phyloP scores from a whole-genome alignment of 1,140 invertebrate species.

The Planococcus citri region DNA sequence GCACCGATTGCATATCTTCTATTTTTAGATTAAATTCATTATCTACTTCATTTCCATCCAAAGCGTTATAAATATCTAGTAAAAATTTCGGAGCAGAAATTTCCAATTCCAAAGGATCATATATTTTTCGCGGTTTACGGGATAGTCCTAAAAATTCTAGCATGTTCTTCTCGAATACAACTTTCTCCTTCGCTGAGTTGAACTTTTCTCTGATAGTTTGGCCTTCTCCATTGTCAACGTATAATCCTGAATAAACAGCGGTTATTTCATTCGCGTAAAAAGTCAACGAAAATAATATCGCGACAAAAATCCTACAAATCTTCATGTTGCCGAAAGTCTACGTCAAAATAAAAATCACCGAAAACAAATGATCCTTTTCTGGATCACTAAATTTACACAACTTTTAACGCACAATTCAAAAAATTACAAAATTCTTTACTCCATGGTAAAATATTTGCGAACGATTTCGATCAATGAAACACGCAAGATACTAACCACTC shows the following conservation, averaged over 20 bases:
- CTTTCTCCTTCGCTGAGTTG: slow-evolving; percentile 59
- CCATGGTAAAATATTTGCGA: too few relatives aligned
- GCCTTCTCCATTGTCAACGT: slow-evolving; percentile 77
- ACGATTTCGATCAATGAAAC: too few relatives aligned
- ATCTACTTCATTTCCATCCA: slow-evolving; percentile 41
- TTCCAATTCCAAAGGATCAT: slow-evolving; percentile 34
- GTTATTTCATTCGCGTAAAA: too few relatives aligned
- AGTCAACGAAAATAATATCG: too few relatives aligned
- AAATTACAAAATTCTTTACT: too few relatives aligned
- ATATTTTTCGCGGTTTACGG: slow-evolving; percentile 45
- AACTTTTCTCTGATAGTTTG: slow-evolving; percentile 68
- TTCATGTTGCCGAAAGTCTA: too few relatives aligned
- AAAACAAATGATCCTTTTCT: too few relatives aligned
- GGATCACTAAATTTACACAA: too few relatives aligned
- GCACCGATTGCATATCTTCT: slow-evolving; percentile 63
- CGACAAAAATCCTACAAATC: too few relatives aligned
- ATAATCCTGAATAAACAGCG: slow-evolving; percentile 44
- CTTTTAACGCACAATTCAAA: too few relatives aligned
- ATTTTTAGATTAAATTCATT: slow-evolving; percentile 58
- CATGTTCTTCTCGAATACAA: slow-evolving; percentile 75
- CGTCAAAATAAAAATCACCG: too few relatives aligned
- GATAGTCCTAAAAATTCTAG: slow-evolving; percentile 71
- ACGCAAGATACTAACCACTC: too few relatives aligned
- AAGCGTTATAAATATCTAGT: slow-evolving; percentile 71
- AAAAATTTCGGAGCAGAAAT: slow-evolving; percentile 79